Evolutionary conservation across 2,888 invertebrate genomes (phyloP), one percentile per base, ranked within the genome.

Genomic region (Eumacrocentrus americanus): DNA sequence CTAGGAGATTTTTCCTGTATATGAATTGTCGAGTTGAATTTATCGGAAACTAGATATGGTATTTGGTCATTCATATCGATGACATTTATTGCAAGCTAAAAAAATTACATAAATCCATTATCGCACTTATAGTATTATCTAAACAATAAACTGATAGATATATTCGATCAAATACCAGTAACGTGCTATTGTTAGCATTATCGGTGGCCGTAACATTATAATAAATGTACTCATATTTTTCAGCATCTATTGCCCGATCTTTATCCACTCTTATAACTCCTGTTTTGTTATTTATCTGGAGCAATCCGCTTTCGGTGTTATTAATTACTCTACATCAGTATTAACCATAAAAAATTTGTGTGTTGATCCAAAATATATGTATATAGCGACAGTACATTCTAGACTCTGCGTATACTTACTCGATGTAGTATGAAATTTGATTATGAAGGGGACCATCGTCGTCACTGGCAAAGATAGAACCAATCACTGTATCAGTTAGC

Each of bases 21-120:
- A 40, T 72, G 68, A 12, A 84, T 79, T 0, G 71, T 73, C 0
- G 69, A 66, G 0, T 79, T 44, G 66, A 83, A 83, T 37, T 67
- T 48, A 0, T 75, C 75, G 11, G 78, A 70, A 48, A 77, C 72
- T 0, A 86, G 44, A 48, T 60, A 47, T n/a, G 73, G 88, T 11
- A 67, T 63, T 70, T 86, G 84, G 75, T 88, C 87, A 77, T 89
- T 89, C 1, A 83, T 83, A 72, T 89, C 89, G 1, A 83, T 82
- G 12, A 89, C 85, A 56, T 77, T 72, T 35, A 89, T 86, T 11
- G 72, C 66, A 61, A 88, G 82, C 88, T 88, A 74, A 11, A 76
- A 70, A 18, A 25, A 51, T 14, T n/a, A n/a, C n/a, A n/a, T n/a
- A n/a, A n/a, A n/a, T n/a, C n/a, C n/a, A n/a, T n/a, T n/a, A n/a